Conservation (phyloP, 2,888 invertebrate species). For the Nipponacmea schrenckii region DNA sequence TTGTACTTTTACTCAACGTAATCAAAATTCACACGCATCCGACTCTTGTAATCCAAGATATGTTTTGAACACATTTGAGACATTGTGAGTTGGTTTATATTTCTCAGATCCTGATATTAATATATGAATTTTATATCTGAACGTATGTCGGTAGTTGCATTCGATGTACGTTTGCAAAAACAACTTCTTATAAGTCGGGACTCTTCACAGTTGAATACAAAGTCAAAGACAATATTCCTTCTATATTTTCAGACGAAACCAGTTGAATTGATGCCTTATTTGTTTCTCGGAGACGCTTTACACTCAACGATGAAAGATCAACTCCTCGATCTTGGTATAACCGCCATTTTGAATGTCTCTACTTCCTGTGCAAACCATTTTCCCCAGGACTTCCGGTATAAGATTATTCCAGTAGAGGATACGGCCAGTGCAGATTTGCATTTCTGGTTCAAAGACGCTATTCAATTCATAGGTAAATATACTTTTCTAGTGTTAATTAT, state of each 20-base stretch:
- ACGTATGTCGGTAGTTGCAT: too few relatives aligned
- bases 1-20: too few relatives aligned
- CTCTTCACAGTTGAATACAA: too few relatives aligned
- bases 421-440: slow-evolving; percentile 63
- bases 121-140: too few relatives aligned
- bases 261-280: slow-evolving; percentile 55
- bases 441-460: slow-evolving; percentile 65
- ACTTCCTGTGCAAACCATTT: slow-evolving; percentile 50
- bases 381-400: slow-evolving; percentile 58
- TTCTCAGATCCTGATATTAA: too few relatives aligned
- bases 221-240: not conserved
- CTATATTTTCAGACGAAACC: slow-evolving; percentile 52
- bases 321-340: slow-evolving; percentile 59
- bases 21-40: too few relatives aligned
- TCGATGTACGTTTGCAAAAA: too few relatives aligned
- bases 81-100: too few relatives aligned
- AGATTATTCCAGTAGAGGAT: slow-evolving; percentile 67
- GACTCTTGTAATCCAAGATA: too few relatives aligned
- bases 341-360: slow-evolving; percentile 68
- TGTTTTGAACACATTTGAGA: too few relatives aligned
- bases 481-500: not conserved
- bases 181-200: too few relatives aligned
- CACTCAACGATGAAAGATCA: slow-evolving; percentile 48
- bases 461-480: slow-evolving; percentile 66
- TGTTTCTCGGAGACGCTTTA: slow-evolving; percentile 59